Conservation (phyloP, 1,140 invertebrate genomes). For the Scaptomyza graminum region DNA sequence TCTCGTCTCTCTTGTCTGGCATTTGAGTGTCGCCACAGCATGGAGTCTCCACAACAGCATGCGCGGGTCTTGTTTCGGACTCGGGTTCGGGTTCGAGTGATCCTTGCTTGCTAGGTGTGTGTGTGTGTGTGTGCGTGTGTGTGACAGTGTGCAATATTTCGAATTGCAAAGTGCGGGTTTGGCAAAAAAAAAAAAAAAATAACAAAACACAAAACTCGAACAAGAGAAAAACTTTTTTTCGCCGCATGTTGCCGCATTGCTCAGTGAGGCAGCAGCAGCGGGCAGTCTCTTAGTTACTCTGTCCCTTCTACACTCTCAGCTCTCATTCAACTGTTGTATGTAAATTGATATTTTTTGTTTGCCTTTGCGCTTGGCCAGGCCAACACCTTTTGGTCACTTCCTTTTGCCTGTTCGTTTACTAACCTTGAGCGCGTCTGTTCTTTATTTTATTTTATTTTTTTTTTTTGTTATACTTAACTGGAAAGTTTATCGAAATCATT, state of each 20-base stretch:
- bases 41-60: conserved; percentile 30
- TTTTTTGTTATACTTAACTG: conserved; percentile 53
- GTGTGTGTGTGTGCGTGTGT: no score
- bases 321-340: conserved; percentile 44
- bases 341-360: conserved; percentile 73
- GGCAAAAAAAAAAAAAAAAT: conserved; percentile 42
- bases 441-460: conserved; percentile 13
- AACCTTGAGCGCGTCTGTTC: conserved; percentile 71
- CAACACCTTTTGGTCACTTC: conserved; percentile 66
- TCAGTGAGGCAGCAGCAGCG: conserved; percentile 30
- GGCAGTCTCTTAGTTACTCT: background rate
- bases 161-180: conserved; percentile 74
- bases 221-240: conserved; percentile 28
- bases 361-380: conserved; percentile 10
- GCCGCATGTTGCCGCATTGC: conserved; percentile 67
- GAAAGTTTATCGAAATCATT: conserved; percentile 76
- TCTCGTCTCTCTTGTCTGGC: conserved; percentile 39
- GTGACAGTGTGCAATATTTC: conserved; percentile 47
- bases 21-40: conserved; percentile 77
- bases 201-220: background rate
- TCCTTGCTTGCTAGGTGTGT: conserved; percentile 50
- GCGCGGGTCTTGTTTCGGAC: background rate
- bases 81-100: conserved; percentile 44
- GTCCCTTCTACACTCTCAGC: background rate
- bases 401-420: conserved; percentile 33